Base-by-base conservation (phyloP, 2,113 vertebrate species). In the Sturnira hondurensis region DNA sequence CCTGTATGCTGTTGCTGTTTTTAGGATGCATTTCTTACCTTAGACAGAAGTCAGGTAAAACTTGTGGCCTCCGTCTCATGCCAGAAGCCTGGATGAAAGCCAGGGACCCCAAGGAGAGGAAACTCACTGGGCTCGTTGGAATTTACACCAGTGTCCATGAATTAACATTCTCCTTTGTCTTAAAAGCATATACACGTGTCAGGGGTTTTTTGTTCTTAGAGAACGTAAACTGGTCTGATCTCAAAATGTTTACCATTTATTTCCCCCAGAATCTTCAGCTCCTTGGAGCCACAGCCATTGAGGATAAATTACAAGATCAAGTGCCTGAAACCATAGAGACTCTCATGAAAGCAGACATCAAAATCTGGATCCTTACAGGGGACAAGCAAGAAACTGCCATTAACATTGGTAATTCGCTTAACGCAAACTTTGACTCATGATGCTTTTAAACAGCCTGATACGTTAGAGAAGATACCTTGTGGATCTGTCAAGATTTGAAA, bases 341-440 rank as follows among this genome's bases (percentile, higher is more conserved):
- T 0, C 98, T 99, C 36, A 99, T 99, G 99, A 99, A 99, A 98
- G 99, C 99, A 10, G 99, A 99, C 97, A 99, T 99, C 97, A 99
- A 99, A 98, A 99, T 99, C 98, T 99, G 99, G 99, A 99, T 99
- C 97, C 99, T 99, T 96, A 99, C 99, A 0, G 99, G 99, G 9
- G 99, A 99, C 98, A 99, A 99, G 97, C 99, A 99, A 97, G 99
- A 99, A 98, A 99, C 99, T 1, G 99, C 99, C 95, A 99, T 99
- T 97, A 99, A 99, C 96, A 99, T 99, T 0, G 99, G 99, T 99
- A 98, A 97, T 71, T 38, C 82, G 22, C 50, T 22, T 52, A 54
- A 47, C 41, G 89, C 41, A 50, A 24, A n/a, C 89, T 68, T 70
- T 74, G 41, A 22, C n/a, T 88, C 36, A 17, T 61, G 50, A 33